Base-by-base conservation (phyloP, 2,113 vertebrate genomes). In the Phasianus colchicus region DNA sequence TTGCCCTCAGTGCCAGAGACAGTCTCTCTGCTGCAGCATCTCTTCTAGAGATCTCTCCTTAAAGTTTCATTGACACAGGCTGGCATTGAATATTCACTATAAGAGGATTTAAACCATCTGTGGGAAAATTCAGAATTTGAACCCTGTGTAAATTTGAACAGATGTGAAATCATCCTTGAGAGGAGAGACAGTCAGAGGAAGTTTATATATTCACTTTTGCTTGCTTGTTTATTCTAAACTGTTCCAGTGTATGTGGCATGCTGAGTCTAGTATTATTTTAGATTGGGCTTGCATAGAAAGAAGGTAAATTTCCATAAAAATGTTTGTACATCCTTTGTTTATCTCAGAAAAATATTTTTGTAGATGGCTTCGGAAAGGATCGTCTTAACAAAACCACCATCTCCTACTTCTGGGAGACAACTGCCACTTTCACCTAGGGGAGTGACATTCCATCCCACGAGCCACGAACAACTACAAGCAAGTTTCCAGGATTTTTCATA, bases 1-100 rank as follows among this genome's bases (percentile, higher is more conserved):
- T 40, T 67, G 64, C 72, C 34, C 1, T 0, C 34, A 8, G 54
- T 3, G 8, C 57, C 61, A 3, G 1, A 76, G 48, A 40, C 1
- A 0, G 8, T 20, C 1, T 1, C 7, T 64, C 40, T 83, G 14
- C 67, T 63, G 54, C 36, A 85, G 8, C 32, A 21, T 45, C 34
- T 42, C 36, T 83, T 67, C n/a, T 29, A 58, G 36, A 52, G 10
- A 10, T 11, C 9, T 9, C n/a, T 32, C 76, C 70, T 61, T 86
- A 34, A 82, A 79, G 9, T 55, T 88, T 89, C 45, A 50, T 71
- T 15, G 2, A 69, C 85, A 90, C 69, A 64, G 42, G 65, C 82
- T 85, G 83, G 47, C 36, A 75, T 4, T 57, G 38, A 72, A 14
- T 83, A 40, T 70, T 55, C 64, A 2, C 58, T 91, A 63, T 36